Base-by-base conservation (phyloP, 2,113 vertebrate genomes). In the Chamaea fasciata region DNA sequence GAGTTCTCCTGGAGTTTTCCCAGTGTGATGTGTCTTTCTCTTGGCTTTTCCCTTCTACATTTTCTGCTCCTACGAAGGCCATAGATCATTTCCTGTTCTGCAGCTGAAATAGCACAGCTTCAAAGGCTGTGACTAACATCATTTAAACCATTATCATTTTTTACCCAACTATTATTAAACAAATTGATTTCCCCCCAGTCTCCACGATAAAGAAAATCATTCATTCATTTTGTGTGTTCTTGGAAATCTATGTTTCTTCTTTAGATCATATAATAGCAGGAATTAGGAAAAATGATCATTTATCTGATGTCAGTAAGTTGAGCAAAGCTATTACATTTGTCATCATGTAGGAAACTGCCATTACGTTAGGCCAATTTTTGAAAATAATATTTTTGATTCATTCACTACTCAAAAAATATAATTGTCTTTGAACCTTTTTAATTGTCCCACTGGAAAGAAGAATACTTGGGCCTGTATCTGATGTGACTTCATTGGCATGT, bases 91-190 rank as follows among this genome's bases (percentile, higher is more conserved):
- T 91, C 77, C 74, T 78, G 50, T 65, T 90, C 89, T 89, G 41
- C 69, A 81, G 60, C 71, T 79, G 78, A 89, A 94, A 85, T 7
- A 85, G 69, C 77, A 79, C 37, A 46, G 42, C 84, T 91, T 91
- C 87, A 84, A 94, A 89, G 50, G 49, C 84, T 94, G 91, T 62
- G 57, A 79, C 84, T 92, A 91, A 82, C 49, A 80, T 76, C 16
- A 89, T 91, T 89, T 94, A 91, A 95, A 76, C 37, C 41, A 85
- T 91, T 95, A 94, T 55, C 28, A 87, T 85, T 85, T 94, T 96
- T 94, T 87, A 93, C 65, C 90, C 93, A 94, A 87, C 52, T 91
- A 56, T 79, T 94, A 94, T 89, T 82, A 96, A 96, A 91, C 81
- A 95, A 95, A 95, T 87, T 82, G 70, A 85, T 96, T 92, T 90